phyloP scores from a whole-genome alignment of 2,113 vertebrate species.

The Orthonyx spaldingii region DNA sequence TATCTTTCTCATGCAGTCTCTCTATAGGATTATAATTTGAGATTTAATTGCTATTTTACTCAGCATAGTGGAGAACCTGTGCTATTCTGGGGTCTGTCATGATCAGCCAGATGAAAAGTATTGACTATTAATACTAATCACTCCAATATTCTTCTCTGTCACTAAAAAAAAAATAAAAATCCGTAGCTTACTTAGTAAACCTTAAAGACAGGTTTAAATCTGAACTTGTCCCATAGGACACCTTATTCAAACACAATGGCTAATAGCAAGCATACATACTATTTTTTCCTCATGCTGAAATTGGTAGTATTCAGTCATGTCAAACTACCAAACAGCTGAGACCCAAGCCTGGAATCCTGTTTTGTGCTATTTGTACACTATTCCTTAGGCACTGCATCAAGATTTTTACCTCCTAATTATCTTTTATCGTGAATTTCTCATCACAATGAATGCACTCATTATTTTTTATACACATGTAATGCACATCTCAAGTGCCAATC shows the following conservation, averaged over 20 bases:
- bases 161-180: background rate
- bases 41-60: background rate
- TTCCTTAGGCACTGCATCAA: background rate
- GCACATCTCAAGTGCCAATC: background rate
- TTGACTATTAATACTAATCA: background rate
- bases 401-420: background rate
- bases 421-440: background rate
- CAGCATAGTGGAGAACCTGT: background rate
- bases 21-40: background rate
- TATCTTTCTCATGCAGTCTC: background rate
- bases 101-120: background rate
- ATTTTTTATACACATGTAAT: background rate
- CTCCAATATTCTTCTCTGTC: background rate
- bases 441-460: background rate
- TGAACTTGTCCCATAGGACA: background rate
- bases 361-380: background rate
- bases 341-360: background rate
- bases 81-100: background rate
- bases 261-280: background rate
- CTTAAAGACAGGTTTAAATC: background rate
- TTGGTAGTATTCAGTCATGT: background rate
- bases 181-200: background rate
- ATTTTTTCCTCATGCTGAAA: background rate
- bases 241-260: background rate
- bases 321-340: background rate